Conservation (phyloP, 2,888 invertebrate species). For the Agrilus mali region DNA sequence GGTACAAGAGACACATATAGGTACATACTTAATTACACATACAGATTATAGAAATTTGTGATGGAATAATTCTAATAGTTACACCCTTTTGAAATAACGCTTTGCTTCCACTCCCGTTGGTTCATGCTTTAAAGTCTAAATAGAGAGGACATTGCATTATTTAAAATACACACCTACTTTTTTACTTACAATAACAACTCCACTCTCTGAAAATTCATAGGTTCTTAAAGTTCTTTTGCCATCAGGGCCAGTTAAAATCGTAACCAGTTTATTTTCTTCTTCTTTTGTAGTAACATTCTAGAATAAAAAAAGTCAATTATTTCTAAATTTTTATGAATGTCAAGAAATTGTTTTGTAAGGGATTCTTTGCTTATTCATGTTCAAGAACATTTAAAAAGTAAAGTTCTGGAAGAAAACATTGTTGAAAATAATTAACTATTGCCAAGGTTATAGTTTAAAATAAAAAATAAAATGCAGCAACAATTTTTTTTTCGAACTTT, state of each 20-base stretch:
- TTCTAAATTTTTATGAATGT: no score
- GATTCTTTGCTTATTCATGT: no score
- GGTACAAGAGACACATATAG: no score
- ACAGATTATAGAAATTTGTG: no score
- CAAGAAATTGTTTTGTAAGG: no score
- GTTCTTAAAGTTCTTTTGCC: slow-evolving; percentile 30
- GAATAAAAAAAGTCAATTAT: slow-evolving; percentile 10
- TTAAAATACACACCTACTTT: slow-evolving; percentile 4
- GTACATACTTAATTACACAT: no score
- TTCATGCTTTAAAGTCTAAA: slow-evolving; percentile 47
- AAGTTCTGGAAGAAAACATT: no score
- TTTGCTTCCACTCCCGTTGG: slow-evolving; percentile 38
- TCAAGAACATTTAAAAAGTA: no score
- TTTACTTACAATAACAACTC: slow-evolving; percentile 23
- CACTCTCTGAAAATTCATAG: slow-evolving; percentile 31
- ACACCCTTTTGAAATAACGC: slow-evolving; percentile 41
- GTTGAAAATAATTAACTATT: no score
- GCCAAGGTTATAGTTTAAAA: no score
- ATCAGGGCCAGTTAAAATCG: slow-evolving; percentile 30
- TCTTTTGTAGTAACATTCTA: slow-evolving; percentile 44
- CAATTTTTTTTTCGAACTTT: no score
- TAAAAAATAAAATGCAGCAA: no score
- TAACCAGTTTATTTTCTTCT: slow-evolving; percentile 38
- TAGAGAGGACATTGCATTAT: slow-evolving; percentile 2
- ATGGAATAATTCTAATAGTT: slow-evolving; percentile 8